A percentile compares a stretch with the other conserved stretches of the same genome.
Evolutionary conservation across 2,113 vertebrate genomes (phyloP).

Genomic region (Eudyptes chrysolophus): DNA sequence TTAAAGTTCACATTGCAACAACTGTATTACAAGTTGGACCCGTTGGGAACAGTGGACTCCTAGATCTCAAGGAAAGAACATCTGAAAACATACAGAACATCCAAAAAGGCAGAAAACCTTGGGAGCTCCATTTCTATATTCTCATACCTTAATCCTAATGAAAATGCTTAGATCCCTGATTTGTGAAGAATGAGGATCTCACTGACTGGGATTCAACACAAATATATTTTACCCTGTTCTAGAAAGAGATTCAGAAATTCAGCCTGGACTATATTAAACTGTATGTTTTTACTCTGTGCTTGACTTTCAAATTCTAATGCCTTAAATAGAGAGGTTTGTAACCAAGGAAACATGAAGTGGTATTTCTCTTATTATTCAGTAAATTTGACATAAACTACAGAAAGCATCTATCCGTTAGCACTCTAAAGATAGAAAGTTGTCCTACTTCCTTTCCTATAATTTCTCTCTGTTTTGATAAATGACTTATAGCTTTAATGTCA

Average conservation of each 20-base stretch:
- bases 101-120: not conserved
- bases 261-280: not conserved
- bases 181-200: not conserved
- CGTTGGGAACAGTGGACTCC: not conserved
- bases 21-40: not conserved
- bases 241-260: not conserved
- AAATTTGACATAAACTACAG: constrained; percentile 14
- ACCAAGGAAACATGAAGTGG: constrained; percentile 26
- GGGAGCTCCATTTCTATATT: not conserved
- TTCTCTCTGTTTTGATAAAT: constrained; percentile 25
- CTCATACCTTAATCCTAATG: not conserved
- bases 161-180: not conserved
- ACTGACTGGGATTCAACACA: not conserved
- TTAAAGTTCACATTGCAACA: not conserved
- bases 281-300: not conserved
- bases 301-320: constrained; percentile 15
- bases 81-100: not conserved
- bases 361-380: constrained; percentile 4
- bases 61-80: not conserved
- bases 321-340: constrained; percentile 21
- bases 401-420: not conserved
- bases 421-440: not conserved
- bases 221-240: not conserved
- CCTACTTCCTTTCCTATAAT: not conserved
- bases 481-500: not conserved